A percentile compares a stretch with the other conserved stretches of the same genome.
Evolutionary conservation across 2,113 vertebrate genomes (phyloP).

Genomic region (Cichladusa arquata): DNA sequence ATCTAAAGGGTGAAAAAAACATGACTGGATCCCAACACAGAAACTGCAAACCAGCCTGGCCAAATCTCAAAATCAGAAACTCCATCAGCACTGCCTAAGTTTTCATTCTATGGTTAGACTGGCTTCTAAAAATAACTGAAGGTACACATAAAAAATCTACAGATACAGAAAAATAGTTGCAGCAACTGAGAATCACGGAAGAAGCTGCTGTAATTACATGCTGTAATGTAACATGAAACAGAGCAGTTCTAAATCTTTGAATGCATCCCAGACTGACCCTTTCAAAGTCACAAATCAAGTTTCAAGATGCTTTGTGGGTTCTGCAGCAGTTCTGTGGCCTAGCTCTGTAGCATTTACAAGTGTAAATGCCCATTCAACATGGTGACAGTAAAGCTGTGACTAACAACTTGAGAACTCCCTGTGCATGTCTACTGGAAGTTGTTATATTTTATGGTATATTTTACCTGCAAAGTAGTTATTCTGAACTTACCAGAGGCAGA

Average conservation of each 20-base stretch:
- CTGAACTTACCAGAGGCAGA: neutral
- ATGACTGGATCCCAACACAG: fast-evolving
- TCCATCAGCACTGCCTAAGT: neutral
- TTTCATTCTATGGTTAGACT: neutral
- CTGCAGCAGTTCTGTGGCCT: neutral
- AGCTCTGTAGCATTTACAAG: neutral
- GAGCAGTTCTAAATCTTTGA: neutral
- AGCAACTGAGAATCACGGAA: neutral
- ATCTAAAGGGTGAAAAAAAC: neutral
- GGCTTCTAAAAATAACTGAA: neutral
- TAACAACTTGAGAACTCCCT: neutral
- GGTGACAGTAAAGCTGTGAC: neutral
- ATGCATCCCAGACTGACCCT: neutral
- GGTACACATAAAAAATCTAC: neutral
- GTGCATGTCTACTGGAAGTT: neutral
- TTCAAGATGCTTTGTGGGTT: neutral
- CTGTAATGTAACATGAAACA: neutral
- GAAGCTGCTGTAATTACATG: neutral
- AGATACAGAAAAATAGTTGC: neutral
- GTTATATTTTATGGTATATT: neutral
- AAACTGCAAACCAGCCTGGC: neutral
- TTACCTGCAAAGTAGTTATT: neutral
- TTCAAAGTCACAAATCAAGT: neutral
- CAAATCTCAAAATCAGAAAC: conserved; percentile 7
- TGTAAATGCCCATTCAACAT: neutral